phyloP scores from a whole-genome alignment of 1,140 invertebrate genomes.

The Acromyrmex echinatior region DNA sequence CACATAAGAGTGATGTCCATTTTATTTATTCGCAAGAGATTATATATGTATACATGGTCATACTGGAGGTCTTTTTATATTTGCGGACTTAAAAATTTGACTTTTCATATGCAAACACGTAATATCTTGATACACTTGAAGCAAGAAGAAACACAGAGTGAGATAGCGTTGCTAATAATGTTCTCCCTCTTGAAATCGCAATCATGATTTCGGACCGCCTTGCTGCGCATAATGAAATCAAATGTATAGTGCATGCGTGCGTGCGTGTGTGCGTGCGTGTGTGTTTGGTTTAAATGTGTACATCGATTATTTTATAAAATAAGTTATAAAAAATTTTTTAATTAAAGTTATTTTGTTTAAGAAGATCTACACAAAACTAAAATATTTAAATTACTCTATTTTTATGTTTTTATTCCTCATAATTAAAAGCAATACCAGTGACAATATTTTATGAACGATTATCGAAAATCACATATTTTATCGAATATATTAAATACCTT shows the following conservation, averaged over 20 bases:
- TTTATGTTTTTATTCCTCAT: not conserved
- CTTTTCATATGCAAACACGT: slow-evolving; percentile 44
- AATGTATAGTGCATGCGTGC: not conserved
- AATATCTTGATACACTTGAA: slow-evolving; percentile 4
- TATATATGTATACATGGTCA: not conserved
- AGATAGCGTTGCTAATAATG: slow-evolving; percentile 49
- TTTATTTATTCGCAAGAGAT: slow-evolving; percentile 25
- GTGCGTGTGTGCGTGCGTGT: not conserved
- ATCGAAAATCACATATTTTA: too few relatives aligned
- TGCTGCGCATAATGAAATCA: slow-evolving; percentile 40
- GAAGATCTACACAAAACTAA: not conserved
- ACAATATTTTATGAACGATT: too few relatives aligned
- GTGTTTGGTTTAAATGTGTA: not conserved
- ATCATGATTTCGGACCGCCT: slow-evolving; percentile 41
- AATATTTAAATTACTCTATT: not conserved
- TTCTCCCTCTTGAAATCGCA: slow-evolving; percentile 48
- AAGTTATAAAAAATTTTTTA: not conserved
- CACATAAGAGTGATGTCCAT: not conserved
- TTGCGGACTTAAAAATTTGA: slow-evolving; percentile 10
- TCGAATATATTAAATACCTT: too few relatives aligned
- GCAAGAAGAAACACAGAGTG: slow-evolving; percentile 14
- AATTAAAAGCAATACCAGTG: too few relatives aligned
- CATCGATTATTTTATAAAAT: not conserved
- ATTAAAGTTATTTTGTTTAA: not conserved
- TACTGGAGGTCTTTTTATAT: not conserved